These are phyloP conservation scores for Hycleus phaleratus DNA, from an alignment of 1,140 invertebrate genomes.

Conservation along the genomic window DNA sequence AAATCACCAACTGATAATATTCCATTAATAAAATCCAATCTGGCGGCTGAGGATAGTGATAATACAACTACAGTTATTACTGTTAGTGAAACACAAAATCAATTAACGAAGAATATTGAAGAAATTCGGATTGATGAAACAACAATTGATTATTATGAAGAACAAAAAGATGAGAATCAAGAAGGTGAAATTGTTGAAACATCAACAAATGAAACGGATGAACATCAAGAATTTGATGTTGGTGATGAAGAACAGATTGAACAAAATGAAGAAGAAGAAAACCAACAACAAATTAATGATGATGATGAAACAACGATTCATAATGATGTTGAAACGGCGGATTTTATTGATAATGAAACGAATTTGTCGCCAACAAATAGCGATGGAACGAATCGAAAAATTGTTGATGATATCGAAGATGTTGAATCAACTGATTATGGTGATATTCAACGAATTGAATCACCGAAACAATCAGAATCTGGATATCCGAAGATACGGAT, in stretches of 20 bases:
- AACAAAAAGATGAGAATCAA: background rate
- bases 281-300: background rate
- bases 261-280: background rate
- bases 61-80: too few relatives aligned
- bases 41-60: background rate
- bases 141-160: too few relatives aligned
- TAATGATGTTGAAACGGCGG: slow-evolving; percentile 14
- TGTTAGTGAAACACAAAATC: background rate
- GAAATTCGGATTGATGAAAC: too few relatives aligned
- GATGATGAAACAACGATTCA: slow-evolving; percentile 22
- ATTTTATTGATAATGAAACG: background rate
- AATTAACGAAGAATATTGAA: background rate
- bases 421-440: slow-evolving; percentile 13
- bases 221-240: slow-evolving; percentile 5
- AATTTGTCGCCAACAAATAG: background rate
- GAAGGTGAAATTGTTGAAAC: slow-evolving; percentile 9
- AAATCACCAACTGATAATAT: slow-evolving; percentile 19
- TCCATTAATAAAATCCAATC: background rate
- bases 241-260: slow-evolving; percentile 2
- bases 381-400: slow-evolving; percentile 3
- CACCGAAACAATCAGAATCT: slow-evolving; percentile 28
- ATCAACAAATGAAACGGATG: background rate
- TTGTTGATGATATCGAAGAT: background rate
- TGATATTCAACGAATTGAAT: slow-evolving; percentile 30
- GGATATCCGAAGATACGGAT: slow-evolving; percentile 37